Base-by-base conservation (phyloP, 2,888 invertebrate species). In the Heliconius cydno region DNA sequence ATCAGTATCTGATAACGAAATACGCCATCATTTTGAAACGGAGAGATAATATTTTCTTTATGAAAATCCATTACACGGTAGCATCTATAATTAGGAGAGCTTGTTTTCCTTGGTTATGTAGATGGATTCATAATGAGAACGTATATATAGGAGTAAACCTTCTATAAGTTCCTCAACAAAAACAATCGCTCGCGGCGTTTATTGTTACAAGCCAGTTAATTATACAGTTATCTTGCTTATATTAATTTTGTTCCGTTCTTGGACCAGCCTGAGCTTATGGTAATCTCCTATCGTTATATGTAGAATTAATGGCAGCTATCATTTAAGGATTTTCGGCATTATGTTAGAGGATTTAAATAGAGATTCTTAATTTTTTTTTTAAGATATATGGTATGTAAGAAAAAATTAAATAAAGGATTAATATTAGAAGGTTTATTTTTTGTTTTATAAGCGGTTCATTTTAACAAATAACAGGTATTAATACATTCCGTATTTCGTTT, bases 141-240 rank as follows among this genome's bases (percentile, higher is more conserved):
- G 73, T 70, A 78, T 81, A 79, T 70, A 78, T 81, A 79, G 70
- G 70, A 78, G 80, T 77, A 68, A 80, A 82, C 80, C 73, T 80
- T 79, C 80, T 78, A 80, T 82, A 79, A 79, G 79, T 80, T 83
- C 80, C 77, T 77, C 86, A 90, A 91, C 90, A 91, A 92, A 92
- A 92, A 92, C 91, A 92, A 88, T 85, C 84, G 84, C 90, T 89
- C 80, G 81, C 83, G 87, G 89, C 88, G 89, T 87, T 90, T 92
- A 90, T 92, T 92, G 90, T 90, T 90, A 88, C 89, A 89, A 89
- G 86, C 88, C 87, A 87, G 88, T 89, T 90, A 87, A 88, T 81
- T 83, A 80, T 79, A 79, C 80, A 79, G 81, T 79, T 84, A 82
- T 83, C 82, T 85, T 82, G 85, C 86, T 87, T 86, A 87, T 90